Conservation (phyloP, 37 sponge, comb jelly and placozoan species). For the Haliclona indistincta region DNA sequence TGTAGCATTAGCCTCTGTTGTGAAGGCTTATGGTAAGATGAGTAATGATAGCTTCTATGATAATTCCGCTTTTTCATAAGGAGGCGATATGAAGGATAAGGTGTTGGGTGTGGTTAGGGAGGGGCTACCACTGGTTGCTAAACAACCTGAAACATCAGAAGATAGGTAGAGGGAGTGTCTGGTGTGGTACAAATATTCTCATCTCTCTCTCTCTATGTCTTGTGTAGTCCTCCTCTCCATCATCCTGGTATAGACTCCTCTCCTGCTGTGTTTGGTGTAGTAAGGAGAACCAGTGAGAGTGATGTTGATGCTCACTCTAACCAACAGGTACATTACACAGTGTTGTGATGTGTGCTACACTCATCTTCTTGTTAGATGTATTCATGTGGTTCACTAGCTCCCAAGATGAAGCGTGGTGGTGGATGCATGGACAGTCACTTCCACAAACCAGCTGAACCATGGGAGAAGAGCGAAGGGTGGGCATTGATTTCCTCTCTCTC, state of each 20-base stretch:
- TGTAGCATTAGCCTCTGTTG: slow-evolving; percentile 68
- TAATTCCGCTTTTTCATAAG: slow-evolving; percentile 1
- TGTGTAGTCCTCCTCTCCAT: too few relatives aligned
- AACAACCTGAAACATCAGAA: slow-evolving; percentile 35
- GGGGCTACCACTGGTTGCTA: slow-evolving; percentile 43
- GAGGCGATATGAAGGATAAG: slow-evolving; percentile 53
- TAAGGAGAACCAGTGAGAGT: too few relatives aligned
- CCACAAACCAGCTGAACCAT: slow-evolving; percentile 86
- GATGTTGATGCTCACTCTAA: too few relatives aligned
- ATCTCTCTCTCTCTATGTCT: too few relatives aligned
- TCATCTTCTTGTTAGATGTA: slow-evolving; percentile 83
- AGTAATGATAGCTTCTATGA: not conserved
- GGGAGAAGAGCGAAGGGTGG: slow-evolving; percentile 93
- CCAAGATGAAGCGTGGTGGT: slow-evolving; percentile 84
- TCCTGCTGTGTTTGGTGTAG: too few relatives aligned
- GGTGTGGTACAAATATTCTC: too few relatives aligned
- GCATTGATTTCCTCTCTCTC: too few relatives aligned
- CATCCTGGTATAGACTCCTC: too few relatives aligned
- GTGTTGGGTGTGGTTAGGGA: slow-evolving; percentile 40
- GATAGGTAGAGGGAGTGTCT: too few relatives aligned
- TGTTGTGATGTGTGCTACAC: too few relatives aligned
- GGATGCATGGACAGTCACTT: slow-evolving; percentile 79
- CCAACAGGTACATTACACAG: too few relatives aligned
- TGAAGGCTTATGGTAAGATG: slow-evolving; percentile 73
- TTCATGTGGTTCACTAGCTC: slow-evolving; percentile 96